phyloP scores from a whole-genome alignment of 2,113 vertebrate species.

The Bubalus kerabau region DNA sequence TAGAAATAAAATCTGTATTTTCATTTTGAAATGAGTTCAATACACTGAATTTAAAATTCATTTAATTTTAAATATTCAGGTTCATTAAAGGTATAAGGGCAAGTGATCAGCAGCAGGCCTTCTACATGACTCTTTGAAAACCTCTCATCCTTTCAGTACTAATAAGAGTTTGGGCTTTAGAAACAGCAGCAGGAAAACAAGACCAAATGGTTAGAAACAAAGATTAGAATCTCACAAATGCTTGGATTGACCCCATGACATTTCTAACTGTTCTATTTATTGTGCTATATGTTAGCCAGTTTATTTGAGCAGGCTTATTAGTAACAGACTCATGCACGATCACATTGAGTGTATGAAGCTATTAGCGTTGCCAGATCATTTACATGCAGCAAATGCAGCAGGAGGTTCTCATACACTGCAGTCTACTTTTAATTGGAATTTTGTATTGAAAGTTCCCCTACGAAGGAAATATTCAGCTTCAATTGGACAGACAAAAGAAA shows the following conservation, averaged over 20 bases:
- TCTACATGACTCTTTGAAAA: background rate
- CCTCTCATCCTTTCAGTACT: background rate
- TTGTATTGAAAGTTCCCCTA: slow-evolving; percentile 28
- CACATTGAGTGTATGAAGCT: background rate
- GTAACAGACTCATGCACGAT: background rate
- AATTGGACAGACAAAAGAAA: slow-evolving; percentile 30
- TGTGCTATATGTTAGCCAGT: background rate
- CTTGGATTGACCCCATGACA: slow-evolving; percentile 33
- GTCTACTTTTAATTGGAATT: slow-evolving; percentile 46
- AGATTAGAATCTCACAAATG: slow-evolving; percentile 34
- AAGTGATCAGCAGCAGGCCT: background rate
- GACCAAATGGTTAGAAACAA: slow-evolving; percentile 30
- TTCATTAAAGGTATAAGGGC: background rate
- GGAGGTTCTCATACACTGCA: slow-evolving; percentile 13
- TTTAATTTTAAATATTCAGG: background rate
- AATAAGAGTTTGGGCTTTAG: background rate
- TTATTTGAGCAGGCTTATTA: slow-evolving; percentile 26
- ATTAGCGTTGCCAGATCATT: background rate
- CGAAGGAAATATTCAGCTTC: slow-evolving; percentile 13
- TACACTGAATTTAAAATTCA: background rate
- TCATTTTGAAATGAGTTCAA: background rate
- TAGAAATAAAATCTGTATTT: background rate
- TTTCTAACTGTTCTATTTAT: slow-evolving; percentile 55
- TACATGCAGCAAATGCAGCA: background rate
- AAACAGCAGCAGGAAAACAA: background rate